Percentiles rank a stretch among this genome's conserved stretches.
These are phyloP conservation scores for Sebastes hubbsi DNA, from an alignment of 2,797 vertebrate genomes.

Conservation along the genomic window DNA sequence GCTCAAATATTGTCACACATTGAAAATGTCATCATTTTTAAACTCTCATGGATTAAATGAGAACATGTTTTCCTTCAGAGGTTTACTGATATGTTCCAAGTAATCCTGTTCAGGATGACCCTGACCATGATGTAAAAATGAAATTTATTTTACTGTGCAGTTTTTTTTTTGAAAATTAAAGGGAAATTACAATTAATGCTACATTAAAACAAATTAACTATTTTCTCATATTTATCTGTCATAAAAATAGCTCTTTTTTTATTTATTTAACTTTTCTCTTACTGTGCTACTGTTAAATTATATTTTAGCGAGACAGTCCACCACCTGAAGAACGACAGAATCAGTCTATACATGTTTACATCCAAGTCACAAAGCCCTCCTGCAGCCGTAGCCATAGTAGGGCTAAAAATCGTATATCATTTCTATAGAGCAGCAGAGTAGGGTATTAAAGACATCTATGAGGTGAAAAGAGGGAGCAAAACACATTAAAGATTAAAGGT, in stretches of 20 bases:
- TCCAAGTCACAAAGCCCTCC: background rate
- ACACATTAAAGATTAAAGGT: constrained; percentile 1
- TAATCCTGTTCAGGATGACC: background rate
- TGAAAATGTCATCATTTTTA: background rate
- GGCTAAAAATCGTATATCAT: background rate
- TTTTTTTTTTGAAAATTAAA: no score
- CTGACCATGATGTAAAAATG: background rate
- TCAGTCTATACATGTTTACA: background rate
- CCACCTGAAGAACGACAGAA: background rate
- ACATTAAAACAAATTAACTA: background rate
- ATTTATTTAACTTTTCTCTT: background rate
- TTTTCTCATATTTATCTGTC: background rate
- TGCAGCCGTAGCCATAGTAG: background rate
- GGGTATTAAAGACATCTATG: background rate
- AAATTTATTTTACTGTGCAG: background rate
- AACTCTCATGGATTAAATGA: background rate
- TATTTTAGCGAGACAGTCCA: background rate
- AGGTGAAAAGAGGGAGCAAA: background rate
- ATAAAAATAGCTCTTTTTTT: background rate
- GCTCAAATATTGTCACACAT: background rate
- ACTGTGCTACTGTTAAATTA: background rate
- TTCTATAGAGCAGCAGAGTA: background rate
- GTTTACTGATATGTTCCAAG: background rate
- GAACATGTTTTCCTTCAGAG: background rate
- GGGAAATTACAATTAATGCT: background rate